Evolutionary conservation across 2,797 vertebrate species (phyloP).

Genomic region (Gymnocypris eckloni): DNA sequence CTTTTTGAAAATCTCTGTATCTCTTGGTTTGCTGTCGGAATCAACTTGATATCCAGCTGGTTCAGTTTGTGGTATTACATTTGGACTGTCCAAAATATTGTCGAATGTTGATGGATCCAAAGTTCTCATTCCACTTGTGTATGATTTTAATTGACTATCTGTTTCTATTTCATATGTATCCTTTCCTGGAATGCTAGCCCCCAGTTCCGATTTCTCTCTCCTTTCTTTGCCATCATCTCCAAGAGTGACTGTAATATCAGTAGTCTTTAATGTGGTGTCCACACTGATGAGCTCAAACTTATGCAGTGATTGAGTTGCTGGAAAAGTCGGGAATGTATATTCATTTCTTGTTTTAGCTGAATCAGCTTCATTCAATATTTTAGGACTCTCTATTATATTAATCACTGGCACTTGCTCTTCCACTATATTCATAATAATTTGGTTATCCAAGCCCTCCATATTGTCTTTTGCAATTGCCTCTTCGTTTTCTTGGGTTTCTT

Average conservation of each 20-base stretch:
- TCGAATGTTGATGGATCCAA: slow-evolving; percentile 62
- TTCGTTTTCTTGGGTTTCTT: slow-evolving; percentile 67
- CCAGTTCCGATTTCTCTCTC: slow-evolving; percentile 76
- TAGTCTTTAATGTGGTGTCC: slow-evolving; percentile 76
- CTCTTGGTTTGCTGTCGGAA: slow-evolving; percentile 54
- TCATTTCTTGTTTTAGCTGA: slow-evolving; percentile 65
- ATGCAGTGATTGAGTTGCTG: slow-evolving; percentile 72
- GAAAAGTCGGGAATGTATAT: slow-evolving; percentile 57
- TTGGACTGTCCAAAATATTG: slow-evolving; percentile 58
- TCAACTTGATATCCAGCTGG: slow-evolving; percentile 55
- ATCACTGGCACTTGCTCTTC: slow-evolving; percentile 64
- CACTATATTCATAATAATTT: slow-evolving; percentile 60
- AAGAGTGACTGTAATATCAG: slow-evolving; percentile 70
- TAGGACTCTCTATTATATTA: slow-evolving; percentile 61
- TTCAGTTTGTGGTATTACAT: slow-evolving; percentile 58
- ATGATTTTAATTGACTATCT: slow-evolving; percentile 57
- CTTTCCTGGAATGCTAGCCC: slow-evolving; percentile 74
- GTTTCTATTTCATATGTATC: slow-evolving; percentile 66
- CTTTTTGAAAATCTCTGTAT: slow-evolving; percentile 50
- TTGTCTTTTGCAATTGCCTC: slow-evolving; percentile 63
- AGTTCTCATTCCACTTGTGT: slow-evolving; percentile 71
- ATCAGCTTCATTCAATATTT: slow-evolving; percentile 60
- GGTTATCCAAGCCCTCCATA: slow-evolving; percentile 61
- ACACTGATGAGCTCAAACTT: slow-evolving; percentile 76
- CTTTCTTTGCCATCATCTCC: slow-evolving; percentile 70